Evolutionary conservation across 2,888 invertebrate species (phyloP), one percentile per base, ranked within the genome.

Genomic region (Hydropsyche betteni): DNA sequence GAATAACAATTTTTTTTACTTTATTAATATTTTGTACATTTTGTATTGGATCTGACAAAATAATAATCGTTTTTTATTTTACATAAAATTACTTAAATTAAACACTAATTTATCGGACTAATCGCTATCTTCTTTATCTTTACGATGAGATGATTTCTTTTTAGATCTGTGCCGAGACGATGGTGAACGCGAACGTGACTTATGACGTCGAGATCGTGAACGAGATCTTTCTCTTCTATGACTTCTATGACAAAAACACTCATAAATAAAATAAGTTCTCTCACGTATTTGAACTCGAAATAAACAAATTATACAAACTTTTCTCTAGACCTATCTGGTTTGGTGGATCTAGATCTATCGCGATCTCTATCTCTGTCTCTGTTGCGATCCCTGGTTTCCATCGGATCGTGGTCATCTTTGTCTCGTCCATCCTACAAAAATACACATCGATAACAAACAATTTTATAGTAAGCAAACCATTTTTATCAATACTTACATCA

Each of bases 81-180:
- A 44, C 44, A 44, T 24, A 2, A 24, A 44, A 44, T 44, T 2
- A 6, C 10, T 44, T 8, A 44, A 8, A 8, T 2, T 2, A 8
- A 44, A 44, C 10, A 10, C 44, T 44, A 44, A 10, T 44, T 8
- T 10, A 58, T 24, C 16, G 50, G 0, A 34, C 85, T 86, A 92
- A 85, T 92, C 91, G 69, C 91, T 91, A 53, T 93, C 93, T 77
- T 93, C 93, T 79, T 91, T 91, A 68, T 91, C 91, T 80, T 94
- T 92, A 53, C 93, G 91, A 81, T 94, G 91, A 14, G 89, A 87
- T 83, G 90, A 89, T 86, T 78, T 79, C 75, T 79, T 79, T 58
- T 79, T 79, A 51, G 85, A 92, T 92, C 72, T 86, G 79, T 88
- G 88, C 73, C 91, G 86, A 78, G 91, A 89, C 76, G 91, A 89